Base-by-base conservation (phyloP, 2,888 invertebrate species). In the Hemithea aestivaria region DNA sequence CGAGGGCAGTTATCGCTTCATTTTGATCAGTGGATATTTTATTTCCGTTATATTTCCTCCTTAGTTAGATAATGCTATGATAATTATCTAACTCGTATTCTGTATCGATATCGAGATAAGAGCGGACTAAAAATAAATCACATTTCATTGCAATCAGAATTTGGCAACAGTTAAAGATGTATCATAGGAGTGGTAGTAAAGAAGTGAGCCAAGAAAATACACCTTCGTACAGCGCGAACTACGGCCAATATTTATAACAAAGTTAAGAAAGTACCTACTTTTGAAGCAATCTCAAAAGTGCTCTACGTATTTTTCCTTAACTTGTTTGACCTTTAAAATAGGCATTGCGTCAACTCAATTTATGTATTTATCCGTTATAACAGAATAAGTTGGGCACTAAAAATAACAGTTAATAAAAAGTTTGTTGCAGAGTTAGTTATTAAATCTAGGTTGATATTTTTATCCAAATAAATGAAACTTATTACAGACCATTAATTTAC, bases 291-390 rank as follows among this genome's bases (percentile, higher is more conserved):
- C 22, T 33, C 33, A 30, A 39, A 47, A 51, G 47, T 51, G 42
- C 47, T 47, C 34, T 20, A 25, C 20, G 16, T 30, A 43, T 39
- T 39, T 46, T 45, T 43, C 24, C 24, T 24, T 32, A 27, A 45
- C 40, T 43, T 41, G 40, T 47, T 47, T 42, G 45, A 45, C 42
- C 47, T 43, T 45, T 40, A 11, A 37, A 38, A 40, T 34, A 40
- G 27, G 21, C 35, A 22, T 9, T 6, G 25, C 10, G 35, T 32
- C 12, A 10, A 35, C 10, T 27, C 28, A 40, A 35, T 24, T 35
- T 35, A 31, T 32, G 25, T 10, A 36, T 28, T 36, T 4, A 22
- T 8, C 22, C 23, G 24, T 12, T 31, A 12, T 31, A 31, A 31
- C 27, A 20, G 28, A 34, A 34, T 10, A 25, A 25, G 20, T 29